Base-by-base conservation (phyloP, 2,797 vertebrate genomes). In the Steatocranus sp. region DNA sequence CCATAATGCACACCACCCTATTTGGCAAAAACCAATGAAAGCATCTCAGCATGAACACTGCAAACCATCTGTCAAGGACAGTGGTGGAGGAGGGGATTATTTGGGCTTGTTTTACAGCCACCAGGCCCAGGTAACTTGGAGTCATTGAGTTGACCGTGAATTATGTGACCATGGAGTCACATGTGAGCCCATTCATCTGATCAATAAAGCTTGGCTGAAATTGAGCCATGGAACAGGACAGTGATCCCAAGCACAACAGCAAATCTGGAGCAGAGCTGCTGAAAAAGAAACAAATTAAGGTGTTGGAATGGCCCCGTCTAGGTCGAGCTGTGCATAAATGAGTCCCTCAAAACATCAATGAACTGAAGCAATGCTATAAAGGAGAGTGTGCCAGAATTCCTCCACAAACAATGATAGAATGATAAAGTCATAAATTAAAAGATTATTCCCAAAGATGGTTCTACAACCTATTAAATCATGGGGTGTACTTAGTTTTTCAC, bases 1-100 rank as follows among this genome's bases (percentile, higher is more conserved):
- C 58, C 11, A 15, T 23, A 66, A 38, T 66, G 34, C 61, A 41
- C n/a, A 6, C 0, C n/a, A 38, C 61, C n/a, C 8, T 0, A 20
- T 66, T 36, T 63, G 11, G 32, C 18, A 38, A 63, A 63, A 66
- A 38, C 34, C 34, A 66, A 23, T 5, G 1, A 38, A 20, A 15
- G n/a, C 32, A 36, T 8, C 12, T 63, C 58, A 63, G 58, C 32
- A 36, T 4, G 2, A 63, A 66, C 61, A 41, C 34, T 36, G 34
- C 34, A 38, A 38, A 66, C n/a, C 11, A 38, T 8, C n/a, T 20
- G n/a, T 38, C n/a, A 38, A 38, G 58, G 34, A 63, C 0, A n/a
- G 58, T 36, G 58, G n/a, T 38, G 58, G 34, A 38, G 58, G 1
- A 32, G 9, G 17, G 58, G 34, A 14, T 8, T 14, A 23, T 4